Evolutionary conservation across 23 tunicate genomes (phyloP).

Genomic region (Ciona savignyi): DNA sequence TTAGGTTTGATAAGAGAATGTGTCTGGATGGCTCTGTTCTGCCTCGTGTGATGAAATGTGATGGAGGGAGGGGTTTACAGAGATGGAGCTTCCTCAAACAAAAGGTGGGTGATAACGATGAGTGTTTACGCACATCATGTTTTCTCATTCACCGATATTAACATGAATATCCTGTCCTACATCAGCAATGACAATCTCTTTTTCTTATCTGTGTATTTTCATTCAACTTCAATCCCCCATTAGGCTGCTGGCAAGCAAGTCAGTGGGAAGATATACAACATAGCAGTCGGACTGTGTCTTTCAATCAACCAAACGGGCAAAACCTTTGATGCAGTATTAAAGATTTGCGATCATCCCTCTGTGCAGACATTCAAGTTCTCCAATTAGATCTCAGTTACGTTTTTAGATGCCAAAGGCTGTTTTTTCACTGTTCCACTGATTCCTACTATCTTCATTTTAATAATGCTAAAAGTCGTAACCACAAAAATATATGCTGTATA

Average conservation of each 20-base stretch:
- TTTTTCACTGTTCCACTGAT: too few species aligned
- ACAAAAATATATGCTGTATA: too few species aligned
- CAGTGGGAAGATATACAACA: conserved; percentile 40
- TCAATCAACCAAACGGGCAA: conserved; percentile 46
- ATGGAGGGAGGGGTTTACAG: conserved; percentile 36
- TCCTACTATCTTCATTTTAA: too few species aligned
- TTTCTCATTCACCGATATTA: too few species aligned
- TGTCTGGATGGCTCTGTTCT: conserved; percentile 43
- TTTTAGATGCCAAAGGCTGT: too few species aligned
- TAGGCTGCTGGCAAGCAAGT: not conserved
- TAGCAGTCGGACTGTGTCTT: conserved; percentile 56
- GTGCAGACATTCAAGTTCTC: conserved; percentile 39
- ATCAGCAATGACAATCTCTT: too few species aligned
- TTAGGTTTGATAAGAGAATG: conserved; percentile 18
- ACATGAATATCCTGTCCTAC: too few species aligned
- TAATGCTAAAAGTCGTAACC: too few species aligned
- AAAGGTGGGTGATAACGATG: not conserved
- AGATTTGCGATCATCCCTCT: conserved; percentile 53
- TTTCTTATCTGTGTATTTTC: too few species aligned
- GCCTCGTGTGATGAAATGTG: conserved; percentile 51
- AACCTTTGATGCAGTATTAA: conserved; percentile 21
- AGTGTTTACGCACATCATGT: too few species aligned
- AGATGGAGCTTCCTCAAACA: conserved; percentile 40
- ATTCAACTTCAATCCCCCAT: too few species aligned
- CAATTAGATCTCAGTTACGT: too few species aligned